Conservation (phyloP, 2,113 vertebrate genomes). For the Cynopterus brachyotis region DNA sequence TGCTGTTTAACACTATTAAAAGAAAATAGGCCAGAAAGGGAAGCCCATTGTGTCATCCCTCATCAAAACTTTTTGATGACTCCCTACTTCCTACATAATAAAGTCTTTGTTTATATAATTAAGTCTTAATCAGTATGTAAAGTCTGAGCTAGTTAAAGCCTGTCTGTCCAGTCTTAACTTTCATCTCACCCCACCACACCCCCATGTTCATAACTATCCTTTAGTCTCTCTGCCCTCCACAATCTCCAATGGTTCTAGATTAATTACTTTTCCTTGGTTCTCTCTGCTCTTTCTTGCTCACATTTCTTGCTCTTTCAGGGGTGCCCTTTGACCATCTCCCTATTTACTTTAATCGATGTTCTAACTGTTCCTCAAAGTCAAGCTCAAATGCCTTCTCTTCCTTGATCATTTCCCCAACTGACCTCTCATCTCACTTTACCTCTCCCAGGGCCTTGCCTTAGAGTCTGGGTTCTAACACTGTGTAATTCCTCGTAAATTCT, state of each 20-base stretch:
- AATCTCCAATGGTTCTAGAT: background rate
- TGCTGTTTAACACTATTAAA: background rate
- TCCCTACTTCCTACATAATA: background rate
- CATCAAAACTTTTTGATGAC: background rate
- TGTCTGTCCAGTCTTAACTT: background rate
- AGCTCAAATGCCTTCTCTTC: background rate
- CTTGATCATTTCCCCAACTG: background rate
- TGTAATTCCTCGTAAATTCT: too few relatives aligned
- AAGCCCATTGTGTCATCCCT: background rate
- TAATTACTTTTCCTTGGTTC: background rate
- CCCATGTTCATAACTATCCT: background rate
- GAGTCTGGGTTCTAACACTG: background rate
- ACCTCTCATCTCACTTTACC: background rate
- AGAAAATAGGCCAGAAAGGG: background rate
- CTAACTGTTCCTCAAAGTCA: background rate
- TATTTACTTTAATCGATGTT: background rate
- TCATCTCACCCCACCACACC: background rate
- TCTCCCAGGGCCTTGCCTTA: background rate
- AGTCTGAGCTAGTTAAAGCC: background rate
- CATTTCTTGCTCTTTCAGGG: background rate
- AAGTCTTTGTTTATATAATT: background rate
- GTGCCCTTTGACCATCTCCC: background rate
- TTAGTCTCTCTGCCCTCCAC: background rate
- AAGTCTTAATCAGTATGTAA: background rate
- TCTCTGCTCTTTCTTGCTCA: background rate